A percentile compares a stretch with the other conserved stretches of the same genome.
These are phyloP conservation scores for Drosophila nannoptera DNA, from an alignment of 1,140 invertebrate genomes.

Conservation along the genomic window DNA sequence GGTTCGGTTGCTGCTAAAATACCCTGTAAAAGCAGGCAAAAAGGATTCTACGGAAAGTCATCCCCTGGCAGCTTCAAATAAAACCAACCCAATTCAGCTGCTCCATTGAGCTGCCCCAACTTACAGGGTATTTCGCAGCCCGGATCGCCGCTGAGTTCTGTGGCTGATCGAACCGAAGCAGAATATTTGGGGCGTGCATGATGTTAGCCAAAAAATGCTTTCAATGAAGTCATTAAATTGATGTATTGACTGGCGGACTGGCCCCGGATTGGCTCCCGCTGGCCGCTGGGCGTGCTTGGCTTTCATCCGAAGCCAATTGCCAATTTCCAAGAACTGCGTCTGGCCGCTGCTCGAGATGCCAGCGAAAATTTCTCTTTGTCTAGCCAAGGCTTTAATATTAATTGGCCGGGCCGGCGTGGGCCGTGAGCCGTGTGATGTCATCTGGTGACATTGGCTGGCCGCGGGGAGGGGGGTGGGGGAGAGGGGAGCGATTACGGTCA, in stretches of 20 bases:
- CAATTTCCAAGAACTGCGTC: constrained; percentile 59
- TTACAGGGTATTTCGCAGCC: too few species aligned
- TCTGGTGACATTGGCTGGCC: constrained; percentile 27
- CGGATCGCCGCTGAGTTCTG: too few species aligned
- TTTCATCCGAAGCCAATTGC: constrained; percentile 65
- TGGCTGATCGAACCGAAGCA: constrained; percentile 1
- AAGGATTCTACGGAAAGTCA: too few species aligned
- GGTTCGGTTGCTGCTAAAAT: too few species aligned
- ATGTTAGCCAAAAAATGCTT: constrained; percentile 56
- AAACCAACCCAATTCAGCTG: too few species aligned
- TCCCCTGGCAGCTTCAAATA: too few species aligned
- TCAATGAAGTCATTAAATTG: constrained; percentile 76
- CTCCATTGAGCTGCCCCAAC: too few species aligned
- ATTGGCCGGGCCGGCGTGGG: constrained; percentile 19
- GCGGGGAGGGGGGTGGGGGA: constrained; percentile 6
- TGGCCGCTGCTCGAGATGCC: constrained; percentile 15
- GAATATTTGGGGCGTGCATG: constrained; percentile 38
- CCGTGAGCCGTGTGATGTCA: constrained; percentile 40
- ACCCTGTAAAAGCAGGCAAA: too few species aligned
- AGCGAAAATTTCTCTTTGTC: constrained; percentile 31
- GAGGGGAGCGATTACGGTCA: constrained; percentile 15
- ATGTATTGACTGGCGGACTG: constrained; percentile 64
- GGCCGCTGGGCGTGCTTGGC: constrained; percentile 47
- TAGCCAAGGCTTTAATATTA: constrained; percentile 2
- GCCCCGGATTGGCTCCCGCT: constrained; percentile 15